Evolutionary conservation across 2,888 invertebrate genomes (phyloP).

Genomic region (Cheilosia vernalis): DNA sequence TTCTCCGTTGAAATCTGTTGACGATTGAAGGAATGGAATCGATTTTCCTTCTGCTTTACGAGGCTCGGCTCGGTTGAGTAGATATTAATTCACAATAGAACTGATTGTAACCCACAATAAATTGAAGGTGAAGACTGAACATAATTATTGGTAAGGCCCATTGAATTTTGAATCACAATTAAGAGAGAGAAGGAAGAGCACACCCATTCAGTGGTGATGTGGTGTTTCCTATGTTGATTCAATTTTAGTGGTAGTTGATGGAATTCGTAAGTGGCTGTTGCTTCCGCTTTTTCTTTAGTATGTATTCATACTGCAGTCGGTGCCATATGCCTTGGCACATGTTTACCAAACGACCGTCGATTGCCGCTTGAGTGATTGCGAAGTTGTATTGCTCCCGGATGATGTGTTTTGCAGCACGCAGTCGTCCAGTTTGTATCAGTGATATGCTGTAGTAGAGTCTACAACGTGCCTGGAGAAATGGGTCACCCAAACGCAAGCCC

Average conservation of each 20-base stretch:
- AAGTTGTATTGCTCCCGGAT: conserved; percentile 85
- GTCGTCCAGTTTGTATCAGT: conserved; percentile 91
- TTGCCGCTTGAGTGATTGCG: conserved; percentile 80
- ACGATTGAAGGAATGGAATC: no score
- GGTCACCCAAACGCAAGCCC: conserved; percentile 92
- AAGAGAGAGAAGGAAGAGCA: not conserved
- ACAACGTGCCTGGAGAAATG: conserved; percentile 91
- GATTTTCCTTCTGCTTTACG: no score
- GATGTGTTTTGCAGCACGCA: conserved; percentile 87
- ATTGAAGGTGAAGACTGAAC: no score
- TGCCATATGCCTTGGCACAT: conserved; percentile 96
- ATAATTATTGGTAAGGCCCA: no score
- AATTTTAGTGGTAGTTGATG: not conserved
- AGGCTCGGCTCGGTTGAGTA: no score
- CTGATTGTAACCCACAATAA: no score
- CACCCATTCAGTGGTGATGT: not conserved
- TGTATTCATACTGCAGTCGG: conserved; percentile 86
- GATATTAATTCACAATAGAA: no score
- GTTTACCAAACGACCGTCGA: conserved; percentile 87
- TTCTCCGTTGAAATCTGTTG: no score
- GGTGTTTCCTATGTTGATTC: not conserved
- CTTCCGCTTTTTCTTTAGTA: conserved; percentile 45
- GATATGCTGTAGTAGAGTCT: conserved; percentile 94
- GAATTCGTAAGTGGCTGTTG: not conserved
- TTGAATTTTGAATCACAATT: conserved; percentile 41